Evolutionary conservation across 1,140 invertebrate species (phyloP), one percentile per base, ranked within the genome.

Genomic region (Polypedilum vanderplanki): DNA sequence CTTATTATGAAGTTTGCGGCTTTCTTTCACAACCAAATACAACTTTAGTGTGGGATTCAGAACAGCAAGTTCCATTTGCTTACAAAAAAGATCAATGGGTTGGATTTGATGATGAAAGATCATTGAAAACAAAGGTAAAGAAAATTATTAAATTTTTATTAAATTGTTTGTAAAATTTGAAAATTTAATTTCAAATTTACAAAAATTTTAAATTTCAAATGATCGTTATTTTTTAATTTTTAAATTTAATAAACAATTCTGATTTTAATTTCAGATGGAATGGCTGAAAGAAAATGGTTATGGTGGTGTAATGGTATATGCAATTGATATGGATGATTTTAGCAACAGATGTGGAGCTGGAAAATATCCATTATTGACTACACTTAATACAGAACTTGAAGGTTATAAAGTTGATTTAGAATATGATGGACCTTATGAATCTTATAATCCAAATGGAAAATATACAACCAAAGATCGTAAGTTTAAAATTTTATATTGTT

Each of bases 271-370:
- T 40, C 78, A 98, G 95, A 94, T 95, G 87, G 89, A 91, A 73
- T 99, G 95, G 94, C 85, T 98, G 65, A 96, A 94, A 80, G 91
- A 96, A 79, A 91, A 95, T 86, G 93, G 93, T 12, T 95, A 97
- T 78, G 95, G 95, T 73, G 97, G 97, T 24, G 94, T 97, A 15
- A 98, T 98, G 95, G 92, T 98, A 12, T 98, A 96, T 96, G 96
- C 94, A 1, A 87, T 96, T 12, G 95, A 97, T 80, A 94, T 97
- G 93, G 95, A 98, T 79, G 96, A 98, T 82, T 98, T 97, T 84
- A 85, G 87, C 76, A 95, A 94, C 20, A 87, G 87, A 20, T 98
- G 96, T 81, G 94, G 94, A n/a, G 90, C 89, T 67, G 93, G 92
- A 20, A 94, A 93, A 80, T 98, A 93, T 83, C 96, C 96, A 0